A percentile compares a stretch with the other conserved stretches of the same genome.
These are phyloP conservation scores for Lates calcarifer DNA, from an alignment of 2,113 vertebrate species.

Conservation along the genomic window DNA sequence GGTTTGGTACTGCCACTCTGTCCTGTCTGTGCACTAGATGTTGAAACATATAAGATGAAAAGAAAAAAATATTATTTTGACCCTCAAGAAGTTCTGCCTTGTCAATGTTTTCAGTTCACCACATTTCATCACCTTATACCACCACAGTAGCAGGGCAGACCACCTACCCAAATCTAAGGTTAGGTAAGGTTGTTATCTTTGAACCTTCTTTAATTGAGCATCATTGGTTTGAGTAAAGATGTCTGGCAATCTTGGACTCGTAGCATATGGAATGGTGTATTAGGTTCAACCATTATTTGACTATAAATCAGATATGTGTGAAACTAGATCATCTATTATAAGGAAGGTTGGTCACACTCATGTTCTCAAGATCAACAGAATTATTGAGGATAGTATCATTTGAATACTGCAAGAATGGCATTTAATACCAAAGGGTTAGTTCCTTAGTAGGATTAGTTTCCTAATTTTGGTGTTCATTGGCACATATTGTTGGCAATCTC, in stretches of 20 bases:
- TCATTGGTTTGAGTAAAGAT: conserved; percentile 31
- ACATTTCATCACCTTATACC: conserved; percentile 58
- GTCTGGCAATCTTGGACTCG: conserved; percentile 17
- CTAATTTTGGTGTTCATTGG: neutral
- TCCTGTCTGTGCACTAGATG: conserved; percentile 46
- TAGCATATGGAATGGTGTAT: conserved; percentile 34
- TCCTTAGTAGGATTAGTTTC: neutral
- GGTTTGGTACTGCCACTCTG: conserved; percentile 60
- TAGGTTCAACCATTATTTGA: conserved; percentile 1
- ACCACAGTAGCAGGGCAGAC: conserved; percentile 60
- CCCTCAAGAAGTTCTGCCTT: conserved; percentile 49
- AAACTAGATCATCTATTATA: neutral
- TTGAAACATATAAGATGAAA: conserved; percentile 64
- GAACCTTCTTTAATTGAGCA: conserved; percentile 45
- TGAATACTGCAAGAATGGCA: neutral
- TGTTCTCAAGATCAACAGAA: conserved; percentile 12
- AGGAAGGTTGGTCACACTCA: neutral
- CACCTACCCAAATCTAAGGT: conserved; percentile 69
- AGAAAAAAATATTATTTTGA: conserved; percentile 42
- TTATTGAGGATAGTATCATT: too few relatives aligned
- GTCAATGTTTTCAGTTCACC: conserved; percentile 42
- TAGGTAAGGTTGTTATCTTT: conserved; percentile 68
- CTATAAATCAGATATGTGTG: conserved; percentile 35
- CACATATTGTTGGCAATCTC: neutral
- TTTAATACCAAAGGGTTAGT: conserved; percentile 32